Base-by-base conservation (phyloP, 2,888 invertebrate genomes). In the Rhagonycha fulva region DNA sequence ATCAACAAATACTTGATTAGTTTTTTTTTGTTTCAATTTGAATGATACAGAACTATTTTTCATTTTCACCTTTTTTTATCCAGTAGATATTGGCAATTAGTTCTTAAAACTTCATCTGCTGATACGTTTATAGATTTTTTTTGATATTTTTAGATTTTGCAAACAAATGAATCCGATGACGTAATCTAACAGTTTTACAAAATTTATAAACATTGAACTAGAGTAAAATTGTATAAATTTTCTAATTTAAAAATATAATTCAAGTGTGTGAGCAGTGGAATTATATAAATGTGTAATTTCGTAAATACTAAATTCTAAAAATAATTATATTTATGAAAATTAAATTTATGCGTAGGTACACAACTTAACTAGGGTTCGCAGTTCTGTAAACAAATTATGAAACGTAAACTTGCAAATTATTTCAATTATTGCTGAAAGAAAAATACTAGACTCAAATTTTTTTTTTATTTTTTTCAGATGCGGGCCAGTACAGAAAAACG, bases 381-480 rank as follows among this genome's bases (percentile, higher is more conserved):
- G 9, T 9, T 5, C n/a, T 47, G 7, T 2, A 47, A 47, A n/a
- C 47, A 47, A 47, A 47, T 47, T 47, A n/a, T 47, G n/a, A 7
- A 47, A 47, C n/a, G 11, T n/a, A 7, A 47, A 7, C n/a, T n/a
- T n/a, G 7, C 2, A n/a, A 47, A 47, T 47, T 47, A n/a, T 47
- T n/a, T n/a, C 12, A 47, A n/a, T 47, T 32, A 2, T 11, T 5
- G 12, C 32, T 32, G n/a, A 12, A 32, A 12, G 3, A 30, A 2
- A 11, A 11, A 11, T 68, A 30, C 10, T 11, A 9, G 1, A 30
- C 12, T 3, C 7, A 66, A 24, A 3, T 63, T 66, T 26, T 66
- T 66, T 66, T 30, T 72, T 14, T 63, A 63, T n/a, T 30, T 70
- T 75, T 78, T 61, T 75, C n/a, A 77, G 77, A 77, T 72, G 74